A percentile compares a stretch with the other conserved stretches of the same genome.
These are phyloP conservation scores for Phainopepla nitens DNA, from an alignment of 2,113 vertebrate species.

Conservation along the genomic window DNA sequence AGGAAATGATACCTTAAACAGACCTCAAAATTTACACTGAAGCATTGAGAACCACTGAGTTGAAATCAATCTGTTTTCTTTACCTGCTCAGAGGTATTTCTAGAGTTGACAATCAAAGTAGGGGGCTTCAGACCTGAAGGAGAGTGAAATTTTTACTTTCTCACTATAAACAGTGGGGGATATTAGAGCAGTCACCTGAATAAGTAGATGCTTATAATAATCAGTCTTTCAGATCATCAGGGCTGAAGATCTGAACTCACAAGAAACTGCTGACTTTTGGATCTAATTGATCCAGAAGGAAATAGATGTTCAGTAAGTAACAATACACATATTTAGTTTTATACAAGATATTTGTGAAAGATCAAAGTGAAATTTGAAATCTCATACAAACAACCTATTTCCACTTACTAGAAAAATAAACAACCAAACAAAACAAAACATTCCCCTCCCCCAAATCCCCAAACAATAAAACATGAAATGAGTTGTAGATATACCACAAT, in stretches of 20 bases:
- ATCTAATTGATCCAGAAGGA: not conserved
- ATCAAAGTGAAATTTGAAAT: not conserved
- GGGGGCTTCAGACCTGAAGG: not conserved
- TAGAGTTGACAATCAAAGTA: not conserved
- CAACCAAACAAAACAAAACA: fast-evolving
- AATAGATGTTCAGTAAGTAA: not conserved
- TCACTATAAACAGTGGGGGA: not conserved
- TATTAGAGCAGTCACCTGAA: not conserved
- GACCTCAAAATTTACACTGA: not conserved
- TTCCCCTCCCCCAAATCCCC: fast-evolving
- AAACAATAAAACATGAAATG: not conserved
- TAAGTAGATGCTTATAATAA: not conserved
- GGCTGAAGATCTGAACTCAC: no score
- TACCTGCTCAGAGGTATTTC: not conserved
- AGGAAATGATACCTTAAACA: not conserved
- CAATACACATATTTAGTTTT: not conserved
- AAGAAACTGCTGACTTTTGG: not conserved
- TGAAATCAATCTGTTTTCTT: not conserved
- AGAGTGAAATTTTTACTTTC: not conserved
- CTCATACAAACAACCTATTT: not conserved
- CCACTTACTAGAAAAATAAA: not conserved
- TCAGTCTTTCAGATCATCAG: not conserved
- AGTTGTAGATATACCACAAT: no score
- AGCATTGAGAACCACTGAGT: not conserved
- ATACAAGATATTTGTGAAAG: not conserved